These are phyloP conservation scores for Danio jaintianensis DNA, from an alignment of 2,797 vertebrate genomes.

Conservation along the genomic window DNA sequence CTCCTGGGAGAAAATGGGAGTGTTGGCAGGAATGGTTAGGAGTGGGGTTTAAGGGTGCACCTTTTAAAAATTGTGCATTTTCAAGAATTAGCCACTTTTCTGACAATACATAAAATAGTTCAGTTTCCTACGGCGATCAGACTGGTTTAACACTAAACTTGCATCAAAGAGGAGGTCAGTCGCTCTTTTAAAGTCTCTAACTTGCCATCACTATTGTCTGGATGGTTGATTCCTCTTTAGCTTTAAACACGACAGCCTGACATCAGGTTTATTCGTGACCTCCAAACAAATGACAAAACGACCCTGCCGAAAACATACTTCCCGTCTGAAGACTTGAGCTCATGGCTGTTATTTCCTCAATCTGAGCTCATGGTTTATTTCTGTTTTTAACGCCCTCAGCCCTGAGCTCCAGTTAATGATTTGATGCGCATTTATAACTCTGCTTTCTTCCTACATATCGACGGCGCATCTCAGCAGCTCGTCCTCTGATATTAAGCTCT, in stretches of 20 bases:
- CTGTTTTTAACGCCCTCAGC: constrained; percentile 66
- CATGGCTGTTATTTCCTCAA: constrained; percentile 67
- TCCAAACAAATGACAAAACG: constrained; percentile 45
- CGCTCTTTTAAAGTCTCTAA: neutral
- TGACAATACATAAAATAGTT: too few species aligned
- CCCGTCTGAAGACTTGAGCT: constrained; percentile 62
- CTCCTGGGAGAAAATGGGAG: too few species aligned
- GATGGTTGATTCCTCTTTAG: neutral
- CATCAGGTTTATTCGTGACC: constrained; percentile 25
- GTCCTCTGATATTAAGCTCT: constrained; percentile 57
- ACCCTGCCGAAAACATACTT: too few species aligned
- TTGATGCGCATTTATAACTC: constrained; percentile 40
- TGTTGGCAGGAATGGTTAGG: too few species aligned
- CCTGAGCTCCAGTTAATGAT: constrained; percentile 10
- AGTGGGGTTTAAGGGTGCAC: too few species aligned
- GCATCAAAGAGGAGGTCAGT: too few species aligned
- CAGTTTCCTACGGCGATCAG: too few species aligned
- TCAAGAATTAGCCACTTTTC: too few species aligned
- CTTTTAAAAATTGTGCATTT: too few species aligned
- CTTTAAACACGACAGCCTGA: constrained; percentile 38
- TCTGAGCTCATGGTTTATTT: constrained; percentile 43
- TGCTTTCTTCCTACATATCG: constrained; percentile 47
- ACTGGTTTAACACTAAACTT: too few species aligned
- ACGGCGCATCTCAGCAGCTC: constrained; percentile 48
- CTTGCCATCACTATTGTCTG: constrained; percentile 4